phyloP scores from a whole-genome alignment of 23 tunicate species.

The Trididemnum nubilum region DNA sequence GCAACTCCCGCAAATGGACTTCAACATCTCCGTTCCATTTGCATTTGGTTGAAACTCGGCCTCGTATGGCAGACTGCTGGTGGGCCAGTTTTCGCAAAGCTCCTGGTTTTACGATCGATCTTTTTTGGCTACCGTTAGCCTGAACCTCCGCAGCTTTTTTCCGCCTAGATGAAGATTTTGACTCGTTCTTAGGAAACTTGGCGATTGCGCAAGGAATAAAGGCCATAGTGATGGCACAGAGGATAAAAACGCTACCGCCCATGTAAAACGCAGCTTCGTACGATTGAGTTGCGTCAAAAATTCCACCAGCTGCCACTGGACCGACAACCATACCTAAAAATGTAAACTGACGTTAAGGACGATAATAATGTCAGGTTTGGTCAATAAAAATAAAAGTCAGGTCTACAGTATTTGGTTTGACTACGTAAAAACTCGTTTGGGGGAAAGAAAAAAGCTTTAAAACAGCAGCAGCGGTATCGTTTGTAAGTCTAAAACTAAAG shows the following conservation, averaged over 20 bases:
- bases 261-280: slow-evolving; percentile 70
- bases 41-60: slow-evolving; percentile 26
- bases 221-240: slow-evolving; percentile 55
- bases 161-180: not conserved
- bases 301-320: slow-evolving; percentile 82
- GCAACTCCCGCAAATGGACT: slow-evolving; percentile 54
- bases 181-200: not conserved
- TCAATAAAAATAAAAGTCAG: not conserved
- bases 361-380: not conserved
- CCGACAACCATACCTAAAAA: slow-evolving; percentile 87
- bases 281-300: slow-evolving; percentile 80
- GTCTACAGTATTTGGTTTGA: not conserved
- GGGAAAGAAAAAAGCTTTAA: too few species aligned
- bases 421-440: too few species aligned
- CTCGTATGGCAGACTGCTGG: slow-evolving; percentile 40
- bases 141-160: not conserved
- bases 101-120: slow-evolving; percentile 57
- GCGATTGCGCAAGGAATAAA: slow-evolving; percentile 44
- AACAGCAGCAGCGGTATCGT: too few species aligned
- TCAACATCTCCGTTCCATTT: slow-evolving; percentile 71
- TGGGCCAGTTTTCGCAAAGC: slow-evolving; percentile 66
- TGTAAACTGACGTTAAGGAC: not conserved
- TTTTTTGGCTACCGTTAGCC: slow-evolving; percentile 13
- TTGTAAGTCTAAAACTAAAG: too few species aligned
- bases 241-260: slow-evolving; percentile 76